phyloP scores from a whole-genome alignment of 2,888 invertebrate genomes.

The Elegia similella region DNA sequence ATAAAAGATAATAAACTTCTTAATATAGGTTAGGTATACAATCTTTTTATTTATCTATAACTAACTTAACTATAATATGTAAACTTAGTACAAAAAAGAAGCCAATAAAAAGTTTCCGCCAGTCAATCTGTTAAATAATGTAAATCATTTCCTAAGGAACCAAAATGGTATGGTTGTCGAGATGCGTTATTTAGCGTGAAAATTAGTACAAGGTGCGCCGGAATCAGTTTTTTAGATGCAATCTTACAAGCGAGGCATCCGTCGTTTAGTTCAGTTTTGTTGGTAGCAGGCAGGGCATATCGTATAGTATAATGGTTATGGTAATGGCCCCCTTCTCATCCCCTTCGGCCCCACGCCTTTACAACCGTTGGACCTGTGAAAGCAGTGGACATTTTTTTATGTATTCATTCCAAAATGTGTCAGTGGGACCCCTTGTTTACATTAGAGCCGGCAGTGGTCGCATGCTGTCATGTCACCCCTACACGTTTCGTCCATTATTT shows the following conservation, averaged over 20 bases:
- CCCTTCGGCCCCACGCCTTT: constrained; percentile 26
- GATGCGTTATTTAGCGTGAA: constrained; percentile 26
- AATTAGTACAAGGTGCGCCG: constrained; percentile 29
- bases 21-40: too few species aligned
- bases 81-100: too few species aligned
- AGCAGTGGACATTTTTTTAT: constrained; percentile 44
- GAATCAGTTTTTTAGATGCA: constrained; percentile 39
- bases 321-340: constrained; percentile 44
- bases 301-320: constrained; percentile 54
- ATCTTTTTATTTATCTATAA: too few species aligned
- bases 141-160: too few species aligned
- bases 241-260: constrained; percentile 43
- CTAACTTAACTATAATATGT: too few species aligned
- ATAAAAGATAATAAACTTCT: too few species aligned
- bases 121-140: too few species aligned
- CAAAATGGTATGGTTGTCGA: neutral
- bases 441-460: constrained; percentile 38
- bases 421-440: constrained; percentile 51
- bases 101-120: too few species aligned
- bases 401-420: constrained; percentile 58
- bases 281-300: constrained; percentile 45
- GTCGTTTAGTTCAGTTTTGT: constrained; percentile 43
- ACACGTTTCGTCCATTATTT: neutral
- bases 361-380: constrained; percentile 35
- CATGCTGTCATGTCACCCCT: constrained; percentile 35